phyloP scores from a whole-genome alignment of 2,113 vertebrate species.

The Verasper variegatus region DNA sequence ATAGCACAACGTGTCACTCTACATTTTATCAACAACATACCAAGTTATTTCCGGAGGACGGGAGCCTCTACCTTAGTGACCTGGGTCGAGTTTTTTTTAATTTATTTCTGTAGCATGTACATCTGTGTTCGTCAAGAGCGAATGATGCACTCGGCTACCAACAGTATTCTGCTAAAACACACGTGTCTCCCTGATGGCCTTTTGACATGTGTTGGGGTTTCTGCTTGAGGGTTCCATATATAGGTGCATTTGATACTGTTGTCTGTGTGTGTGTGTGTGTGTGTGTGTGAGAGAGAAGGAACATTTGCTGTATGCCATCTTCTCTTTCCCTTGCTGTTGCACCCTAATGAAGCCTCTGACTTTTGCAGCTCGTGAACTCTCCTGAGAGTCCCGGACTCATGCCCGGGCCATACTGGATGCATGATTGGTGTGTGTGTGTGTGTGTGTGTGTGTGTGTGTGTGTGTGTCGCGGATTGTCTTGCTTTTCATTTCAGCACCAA shows the following conservation, averaged over 20 bases:
- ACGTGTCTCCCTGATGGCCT: slow-evolving; percentile 46
- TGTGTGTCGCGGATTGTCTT: no score
- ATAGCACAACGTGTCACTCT: slow-evolving; percentile 65
- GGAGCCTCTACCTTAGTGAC: slow-evolving; percentile 5
- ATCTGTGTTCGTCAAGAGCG: slow-evolving; percentile 1
- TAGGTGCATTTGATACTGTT: no score
- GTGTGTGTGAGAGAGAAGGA: no score
- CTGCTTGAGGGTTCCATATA: neutral
- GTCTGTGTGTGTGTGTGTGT: no score
- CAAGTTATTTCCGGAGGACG: slow-evolving; percentile 56
- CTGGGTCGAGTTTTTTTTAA: neutral
- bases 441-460: no score
- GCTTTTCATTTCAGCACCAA: no score
- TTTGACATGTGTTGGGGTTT: slow-evolving; percentile 48
- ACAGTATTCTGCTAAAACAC: slow-evolving; percentile 30
- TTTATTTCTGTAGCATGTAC: neutral
- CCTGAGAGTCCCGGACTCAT: no score
- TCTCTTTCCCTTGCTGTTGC: slow-evolving; percentile 2
- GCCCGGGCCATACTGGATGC: no score
- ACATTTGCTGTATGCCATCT: slow-evolving; percentile 39
- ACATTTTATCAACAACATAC: slow-evolving; percentile 54
- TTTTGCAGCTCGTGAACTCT: no score
- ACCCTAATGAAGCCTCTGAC: slow-evolving; percentile 17
- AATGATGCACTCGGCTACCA: slow-evolving; percentile 23
- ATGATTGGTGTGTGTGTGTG: no score